Conservation (phyloP, 2,888 invertebrate genomes). For the Dasysyrphus tricinctus region DNA sequence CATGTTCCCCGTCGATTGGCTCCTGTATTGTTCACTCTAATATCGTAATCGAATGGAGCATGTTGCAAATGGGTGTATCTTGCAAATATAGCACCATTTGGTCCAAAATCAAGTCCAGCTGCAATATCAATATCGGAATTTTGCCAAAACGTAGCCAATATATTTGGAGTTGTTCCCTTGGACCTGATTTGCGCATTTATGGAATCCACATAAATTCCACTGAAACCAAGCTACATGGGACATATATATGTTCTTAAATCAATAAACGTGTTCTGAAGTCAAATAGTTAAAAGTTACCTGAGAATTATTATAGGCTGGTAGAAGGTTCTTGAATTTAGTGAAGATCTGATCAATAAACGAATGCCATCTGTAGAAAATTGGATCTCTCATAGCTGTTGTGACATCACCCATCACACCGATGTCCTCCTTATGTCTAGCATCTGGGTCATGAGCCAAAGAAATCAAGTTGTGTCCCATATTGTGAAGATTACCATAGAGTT, state of each 20-base stretch:
- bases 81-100: conserved; percentile 88
- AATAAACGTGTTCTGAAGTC: too few species aligned
- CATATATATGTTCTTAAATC: too few species aligned
- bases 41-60: conserved; percentile 87
- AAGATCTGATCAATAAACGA: conserved; percentile 90
- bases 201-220: conserved; percentile 74
- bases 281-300: conserved; percentile 81
- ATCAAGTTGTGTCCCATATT: conserved; percentile 92
- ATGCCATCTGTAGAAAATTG: conserved; percentile 94
- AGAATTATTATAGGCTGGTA: conserved; percentile 85
- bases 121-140: conserved; percentile 91
- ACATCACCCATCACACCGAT: conserved; percentile 92
- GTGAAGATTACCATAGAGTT: conserved; percentile 91
- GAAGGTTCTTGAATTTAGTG: conserved; percentile 87
- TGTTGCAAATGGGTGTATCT: conserved; percentile 92
- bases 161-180: conserved; percentile 83
- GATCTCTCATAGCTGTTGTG: conserved; percentile 93
- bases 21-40: conserved; percentile 86
- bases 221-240: conserved; percentile 50
- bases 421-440: conserved; percentile 87
- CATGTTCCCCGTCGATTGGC: conserved; percentile 85
- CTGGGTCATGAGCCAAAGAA: conserved; percentile 91
- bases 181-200: conserved; percentile 78
- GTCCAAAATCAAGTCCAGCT: conserved; percentile 91
- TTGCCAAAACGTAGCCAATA: conserved; percentile 90